Evolutionary conservation across 2,797 vertebrate species (phyloP).

Genomic region (Crocodylus rhombifer): DNA sequence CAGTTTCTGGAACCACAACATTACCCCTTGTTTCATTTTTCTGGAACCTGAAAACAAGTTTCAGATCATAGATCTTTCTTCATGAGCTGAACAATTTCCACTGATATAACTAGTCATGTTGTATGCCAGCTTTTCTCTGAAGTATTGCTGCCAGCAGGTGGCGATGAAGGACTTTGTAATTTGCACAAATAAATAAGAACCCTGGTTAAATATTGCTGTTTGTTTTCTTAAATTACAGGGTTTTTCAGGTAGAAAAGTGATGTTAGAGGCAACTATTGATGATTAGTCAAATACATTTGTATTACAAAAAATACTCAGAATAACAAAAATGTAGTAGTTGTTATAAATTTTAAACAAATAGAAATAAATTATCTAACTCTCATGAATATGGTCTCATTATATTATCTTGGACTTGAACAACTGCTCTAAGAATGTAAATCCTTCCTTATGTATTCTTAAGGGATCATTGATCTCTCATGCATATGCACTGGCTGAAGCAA

Average conservation of each 20-base stretch:
- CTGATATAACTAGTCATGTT: background rate
- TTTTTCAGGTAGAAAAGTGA: background rate
- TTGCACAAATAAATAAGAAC: background rate
- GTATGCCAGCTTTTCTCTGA: rapidly evolving
- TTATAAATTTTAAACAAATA: background rate
- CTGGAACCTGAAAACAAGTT: background rate
- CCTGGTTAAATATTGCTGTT: background rate
- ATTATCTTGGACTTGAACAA: background rate
- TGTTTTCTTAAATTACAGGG: background rate
- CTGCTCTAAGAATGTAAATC: background rate
- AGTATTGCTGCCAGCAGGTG: constrained; percentile 59
- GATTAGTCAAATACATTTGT: rapidly evolving
- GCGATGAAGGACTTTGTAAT: constrained; percentile 17
- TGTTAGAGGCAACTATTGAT: no score
- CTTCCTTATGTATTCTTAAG: background rate
- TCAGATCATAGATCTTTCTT: background rate
- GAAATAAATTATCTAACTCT: background rate
- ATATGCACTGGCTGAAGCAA: background rate
- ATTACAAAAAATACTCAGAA: rapidly evolving
- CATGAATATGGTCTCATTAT: background rate
- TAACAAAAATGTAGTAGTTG: background rate
- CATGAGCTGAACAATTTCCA: background rate
- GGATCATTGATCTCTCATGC: background rate
- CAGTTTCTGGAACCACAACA: rapidly evolving
- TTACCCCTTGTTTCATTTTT: background rate